A percentile compares a stretch with the other conserved stretches of the same genome.
These are phyloP conservation scores for Aythya baeri DNA, from an alignment of 2,113 vertebrate species.

Conservation along the genomic window DNA sequence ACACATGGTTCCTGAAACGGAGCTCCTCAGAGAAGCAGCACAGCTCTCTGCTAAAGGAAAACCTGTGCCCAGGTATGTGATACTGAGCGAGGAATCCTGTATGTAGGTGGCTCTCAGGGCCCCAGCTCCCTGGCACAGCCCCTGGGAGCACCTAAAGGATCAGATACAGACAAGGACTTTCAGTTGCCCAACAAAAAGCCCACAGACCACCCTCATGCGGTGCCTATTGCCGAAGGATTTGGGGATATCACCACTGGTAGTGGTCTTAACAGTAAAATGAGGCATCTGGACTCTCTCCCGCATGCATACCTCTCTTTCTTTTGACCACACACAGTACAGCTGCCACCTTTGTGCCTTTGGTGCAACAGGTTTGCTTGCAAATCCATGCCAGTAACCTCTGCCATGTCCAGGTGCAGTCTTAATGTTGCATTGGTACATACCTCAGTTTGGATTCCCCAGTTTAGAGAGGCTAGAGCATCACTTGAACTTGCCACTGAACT, in stretches of 20 bases:
- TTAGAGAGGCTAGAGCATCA: neutral
- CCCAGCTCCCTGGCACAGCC: neutral
- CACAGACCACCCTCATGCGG: neutral
- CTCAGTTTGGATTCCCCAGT: neutral
- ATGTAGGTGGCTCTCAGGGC: rapidly evolving
- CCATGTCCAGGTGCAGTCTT: neutral
- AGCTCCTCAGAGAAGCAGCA: neutral
- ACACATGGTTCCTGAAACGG: neutral
- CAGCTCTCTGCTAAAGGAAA: neutral
- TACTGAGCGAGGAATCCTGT: neutral
- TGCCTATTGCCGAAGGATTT: neutral
- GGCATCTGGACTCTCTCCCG: neutral
- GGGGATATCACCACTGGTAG: neutral
- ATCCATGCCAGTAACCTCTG: neutral
- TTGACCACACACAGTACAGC: neutral
- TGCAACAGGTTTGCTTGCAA: neutral
- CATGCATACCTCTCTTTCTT: neutral
- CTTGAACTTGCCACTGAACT: neutral
- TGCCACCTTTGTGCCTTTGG: neutral
- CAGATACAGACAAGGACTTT: neutral
- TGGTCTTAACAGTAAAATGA: neutral
- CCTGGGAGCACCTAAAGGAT: neutral
- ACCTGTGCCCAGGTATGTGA: neutral
- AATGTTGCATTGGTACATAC: neutral
- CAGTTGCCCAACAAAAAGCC: neutral